A percentile compares a stretch with the other conserved stretches of the same genome.
Evolutionary conservation across 53 echinoderm and acorn worm genomes (phyloP).

Genomic region (Arbacia lixula): DNA sequence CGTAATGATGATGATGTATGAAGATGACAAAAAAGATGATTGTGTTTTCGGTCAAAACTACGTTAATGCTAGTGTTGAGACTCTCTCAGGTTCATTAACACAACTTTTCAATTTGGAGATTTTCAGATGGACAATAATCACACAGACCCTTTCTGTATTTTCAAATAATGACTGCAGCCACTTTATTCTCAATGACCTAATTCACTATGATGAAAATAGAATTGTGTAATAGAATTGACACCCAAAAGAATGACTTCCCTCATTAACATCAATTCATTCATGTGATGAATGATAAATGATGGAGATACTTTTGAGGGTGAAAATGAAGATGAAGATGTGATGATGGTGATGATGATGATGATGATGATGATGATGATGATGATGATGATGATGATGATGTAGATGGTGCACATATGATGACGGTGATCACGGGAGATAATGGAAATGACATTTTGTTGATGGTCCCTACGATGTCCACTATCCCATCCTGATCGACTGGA

Average conservation of each 20-base stretch:
- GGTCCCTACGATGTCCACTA: constrained; percentile 48
- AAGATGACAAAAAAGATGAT: constrained; percentile 6
- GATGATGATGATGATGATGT: constrained; percentile 9
- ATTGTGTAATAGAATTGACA: no score
- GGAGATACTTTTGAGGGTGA: background rate
- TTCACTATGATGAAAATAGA: no score
- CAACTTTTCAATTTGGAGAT: no score
- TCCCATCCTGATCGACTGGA: constrained; percentile 96
- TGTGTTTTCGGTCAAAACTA: background rate
- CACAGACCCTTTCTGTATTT: no score
- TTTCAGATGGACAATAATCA: no score
- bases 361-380: constrained; percentile 7
- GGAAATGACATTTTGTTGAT: background rate
- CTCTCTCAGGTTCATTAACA: no score
- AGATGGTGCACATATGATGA: constrained; percentile 4
- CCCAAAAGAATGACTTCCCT: no score
- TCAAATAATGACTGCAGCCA: no score
- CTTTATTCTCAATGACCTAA: no score
- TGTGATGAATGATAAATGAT: no score
- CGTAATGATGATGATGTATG: constrained; percentile 4
- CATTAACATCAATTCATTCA: no score
- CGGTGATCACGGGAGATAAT: background rate
- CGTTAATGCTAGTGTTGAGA: background rate
- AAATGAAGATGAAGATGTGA: constrained; percentile 10
- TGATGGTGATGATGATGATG: constrained; percentile 24